A percentile compares a stretch with the other conserved stretches of the same genome.
Conservation (phyloP, 2,888 invertebrate genomes). For the Celastrina argiolus region DNA sequence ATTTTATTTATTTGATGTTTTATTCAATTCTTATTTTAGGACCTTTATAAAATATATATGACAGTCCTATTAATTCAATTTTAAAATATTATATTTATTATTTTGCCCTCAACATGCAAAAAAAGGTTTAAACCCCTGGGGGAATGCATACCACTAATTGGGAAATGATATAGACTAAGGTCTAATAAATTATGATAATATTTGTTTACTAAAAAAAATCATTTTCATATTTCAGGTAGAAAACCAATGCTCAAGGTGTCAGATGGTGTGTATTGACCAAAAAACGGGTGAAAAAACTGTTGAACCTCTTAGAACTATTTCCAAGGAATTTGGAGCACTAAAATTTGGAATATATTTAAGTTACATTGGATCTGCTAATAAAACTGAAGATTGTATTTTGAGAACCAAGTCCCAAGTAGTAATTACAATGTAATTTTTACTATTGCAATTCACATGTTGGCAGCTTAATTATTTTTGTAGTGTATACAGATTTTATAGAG, state of each 20-base stretch:
- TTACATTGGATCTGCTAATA: conserved; percentile 55
- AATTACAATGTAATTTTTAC: conserved; percentile 35
- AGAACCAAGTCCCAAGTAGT: conserved; percentile 45
- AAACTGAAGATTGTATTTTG: conserved; percentile 44
- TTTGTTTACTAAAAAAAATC: neutral
- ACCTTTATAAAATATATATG: no score
- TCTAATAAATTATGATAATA: no score
- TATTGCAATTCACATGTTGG: no score
- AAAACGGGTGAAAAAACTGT: conserved; percentile 86
- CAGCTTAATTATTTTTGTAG: neutral
- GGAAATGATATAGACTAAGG: no score
- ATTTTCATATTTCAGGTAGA: conserved; percentile 75
- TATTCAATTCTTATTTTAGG: no score
- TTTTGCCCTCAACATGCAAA: no score
- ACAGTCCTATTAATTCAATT: no score
- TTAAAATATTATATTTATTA: no score
- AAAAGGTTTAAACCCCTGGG: no score
- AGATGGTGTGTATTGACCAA: conserved; percentile 97
- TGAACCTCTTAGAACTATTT: conserved; percentile 87
- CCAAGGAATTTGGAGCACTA: conserved; percentile 84
- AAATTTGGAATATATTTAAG: conserved; percentile 89
- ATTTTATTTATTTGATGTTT: no score
- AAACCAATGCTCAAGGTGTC: conserved; percentile 92
- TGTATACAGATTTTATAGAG: neutral
- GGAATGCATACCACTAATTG: no score